A percentile compares a stretch with the other conserved stretches of the same genome.
phyloP scores from a whole-genome alignment of 1,140 invertebrate genomes.

The Scaptomyza montana region DNA sequence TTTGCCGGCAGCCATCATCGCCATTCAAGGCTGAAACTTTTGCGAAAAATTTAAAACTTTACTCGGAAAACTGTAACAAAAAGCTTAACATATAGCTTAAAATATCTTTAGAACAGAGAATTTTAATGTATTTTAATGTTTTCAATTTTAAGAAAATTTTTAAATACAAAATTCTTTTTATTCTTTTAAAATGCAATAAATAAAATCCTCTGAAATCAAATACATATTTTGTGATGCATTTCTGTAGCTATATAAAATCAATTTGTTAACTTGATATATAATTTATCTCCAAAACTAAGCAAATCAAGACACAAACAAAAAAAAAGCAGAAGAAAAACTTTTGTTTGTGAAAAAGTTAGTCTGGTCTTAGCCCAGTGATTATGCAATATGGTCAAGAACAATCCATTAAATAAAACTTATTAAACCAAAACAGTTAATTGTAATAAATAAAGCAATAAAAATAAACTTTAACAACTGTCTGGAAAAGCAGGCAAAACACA shows the following conservation, averaged over 20 bases:
- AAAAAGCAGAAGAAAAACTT: not conserved
- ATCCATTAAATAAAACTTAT: not conserved
- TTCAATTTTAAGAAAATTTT: too few relatives aligned
- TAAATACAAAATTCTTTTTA: too few relatives aligned
- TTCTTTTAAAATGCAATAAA: too few relatives aligned
- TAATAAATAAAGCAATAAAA: not conserved
- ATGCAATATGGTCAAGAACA: not conserved
- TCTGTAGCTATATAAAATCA: too few relatives aligned
- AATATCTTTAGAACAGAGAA: too few relatives aligned
- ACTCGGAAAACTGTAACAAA: not conserved
- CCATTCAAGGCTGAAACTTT: not conserved
- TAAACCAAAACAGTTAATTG: not conserved
- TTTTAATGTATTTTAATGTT: too few relatives aligned
- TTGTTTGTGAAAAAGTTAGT: not conserved
- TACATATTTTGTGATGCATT: too few relatives aligned
- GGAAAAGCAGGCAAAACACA: slow-evolving; percentile 6
- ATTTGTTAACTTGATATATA: too few relatives aligned
- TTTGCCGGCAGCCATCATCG: not conserved
- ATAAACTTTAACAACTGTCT: slow-evolving; percentile 22
- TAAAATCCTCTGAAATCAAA: too few relatives aligned
- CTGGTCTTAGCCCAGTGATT: not conserved
- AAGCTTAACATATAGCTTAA: too few relatives aligned
- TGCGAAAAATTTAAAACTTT: not conserved
- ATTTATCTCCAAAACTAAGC: not conserved
- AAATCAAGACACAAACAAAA: not conserved